Evolutionary conservation across 1,140 invertebrate species (phyloP), one percentile per base, ranked within the genome.

Genomic region (Hyposmocoma kahamanoa): DNA sequence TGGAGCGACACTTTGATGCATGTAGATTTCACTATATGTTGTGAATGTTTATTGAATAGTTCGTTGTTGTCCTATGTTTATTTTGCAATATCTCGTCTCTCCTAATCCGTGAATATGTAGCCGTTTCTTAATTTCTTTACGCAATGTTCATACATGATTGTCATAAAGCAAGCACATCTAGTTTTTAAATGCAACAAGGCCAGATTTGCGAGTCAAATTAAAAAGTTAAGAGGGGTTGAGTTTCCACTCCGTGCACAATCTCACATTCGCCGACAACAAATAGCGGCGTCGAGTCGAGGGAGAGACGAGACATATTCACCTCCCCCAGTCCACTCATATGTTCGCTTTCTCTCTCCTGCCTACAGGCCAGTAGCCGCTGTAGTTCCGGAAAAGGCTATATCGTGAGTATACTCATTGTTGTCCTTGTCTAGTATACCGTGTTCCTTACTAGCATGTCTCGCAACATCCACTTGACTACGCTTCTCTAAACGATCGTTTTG

Each of bases 361-460:
- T 88, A 86, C 90, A 93, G 92, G 92, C 92, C 85, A 94, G 92
- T 90, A 93, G 92, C 89, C 90, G 92, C 88, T 93, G 92, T 90
- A 94, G 92, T 90, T 93, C 92, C 88, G 92, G 92, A 89, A 93
- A 93, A 91, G 92, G 92, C 91, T 94, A 94, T 93, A 93, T 94
- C 92, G 92, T 94, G 90, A 94, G 92, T 93, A 90, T 87, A 68
- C 68, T 83, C 68, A 75, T 63, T 79, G 71, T 76, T 82, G 69
- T 73, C 73, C 50, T 64, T 67, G 59, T 76, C 61, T 72, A 66
- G 42, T 56, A 48, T 57, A 47, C 60, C 50, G 42, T 59, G 47
- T 38, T 62, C 59, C 50, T 46, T 56, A 55, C 44, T 44, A 50
- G 53, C 49, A 60, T 59, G 56, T 63, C 44, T 58, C 49, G 50